These are phyloP conservation scores for Eulemur macaco DNA, from an alignment of 2,113 vertebrate species.

Conservation along the genomic window DNA sequence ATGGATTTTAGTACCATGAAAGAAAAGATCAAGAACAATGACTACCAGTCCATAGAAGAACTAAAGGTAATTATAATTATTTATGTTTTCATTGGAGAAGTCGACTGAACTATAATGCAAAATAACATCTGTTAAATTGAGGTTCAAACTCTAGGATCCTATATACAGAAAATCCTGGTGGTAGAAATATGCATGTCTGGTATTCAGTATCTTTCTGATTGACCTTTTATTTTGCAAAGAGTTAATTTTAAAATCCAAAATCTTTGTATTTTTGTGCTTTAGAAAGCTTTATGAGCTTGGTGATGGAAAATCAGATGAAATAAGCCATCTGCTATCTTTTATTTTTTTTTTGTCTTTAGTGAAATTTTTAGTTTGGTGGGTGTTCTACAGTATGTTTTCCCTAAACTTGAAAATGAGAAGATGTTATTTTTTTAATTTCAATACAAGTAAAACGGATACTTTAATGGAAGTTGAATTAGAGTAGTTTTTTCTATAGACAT, in stretches of 20 bases:
- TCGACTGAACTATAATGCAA: neutral
- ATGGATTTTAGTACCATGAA: conserved; percentile 99
- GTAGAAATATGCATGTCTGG: conserved; percentile 29
- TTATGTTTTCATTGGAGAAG: conserved; percentile 38
- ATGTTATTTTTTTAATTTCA: conserved; percentile 47
- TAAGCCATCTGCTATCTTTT: neutral
- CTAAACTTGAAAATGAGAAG: conserved; percentile 4
- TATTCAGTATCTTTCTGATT: conserved; percentile 55
- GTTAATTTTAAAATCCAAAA: conserved; percentile 7
- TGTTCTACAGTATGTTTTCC: neutral
- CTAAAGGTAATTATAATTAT: conserved; percentile 89
- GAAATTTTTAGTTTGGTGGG: neutral
- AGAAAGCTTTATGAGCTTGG: conserved; percentile 28
- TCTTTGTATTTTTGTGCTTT: neutral
- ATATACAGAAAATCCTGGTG: neutral
- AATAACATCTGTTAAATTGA: neutral
- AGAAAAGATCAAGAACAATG: conserved; percentile 95
- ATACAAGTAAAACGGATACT: neutral
- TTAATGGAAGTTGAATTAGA: neutral
- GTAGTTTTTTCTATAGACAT: neutral
- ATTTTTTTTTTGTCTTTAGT: conserved; percentile 25
- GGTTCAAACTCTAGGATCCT: neutral
- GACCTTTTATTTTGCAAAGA: conserved; percentile 1
- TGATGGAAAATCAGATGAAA: conserved; percentile 20
- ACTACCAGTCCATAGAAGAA: conserved; percentile 94